Base-by-base conservation (phyloP, 1,140 invertebrate species). In the Nymphalis io region DNA sequence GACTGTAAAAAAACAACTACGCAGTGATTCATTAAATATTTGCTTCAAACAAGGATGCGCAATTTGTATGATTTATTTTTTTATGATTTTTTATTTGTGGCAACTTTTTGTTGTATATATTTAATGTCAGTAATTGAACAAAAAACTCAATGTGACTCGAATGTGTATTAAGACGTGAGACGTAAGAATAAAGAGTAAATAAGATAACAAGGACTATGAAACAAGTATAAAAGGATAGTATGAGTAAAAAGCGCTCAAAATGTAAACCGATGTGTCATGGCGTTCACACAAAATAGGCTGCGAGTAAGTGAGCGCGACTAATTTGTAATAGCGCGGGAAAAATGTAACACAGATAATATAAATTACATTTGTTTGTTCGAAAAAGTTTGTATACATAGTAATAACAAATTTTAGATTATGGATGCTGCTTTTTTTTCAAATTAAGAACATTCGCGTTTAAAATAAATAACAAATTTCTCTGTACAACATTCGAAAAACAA, bases 301-400 rank as follows among this genome's bases (percentile, higher is more conserved):
- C 51, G 51, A 55, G 48, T 53, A 86, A 84, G 79, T 83, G 82
- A 83, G 82, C 84, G 84, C 48, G 71, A 63, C 81, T 72, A 84
- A 87, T 84, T 70, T 51, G 75, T 87, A 84, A 83, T 87, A 48
- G 74, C 75, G 73, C 70, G 77, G 81, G 81, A 81, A 81, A 72
- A 65, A 60, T 63, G 44, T 68, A 62, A 10, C 59, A 66, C 55
- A 62, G 67, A 71, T 69, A 71, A 66, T 59, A 66, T 53, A 21
- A 21, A 53, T 55, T 55, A 55, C 51, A 21, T 63, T 5, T 51
- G 46, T 18, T 51, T n/a, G 15, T 6, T 21, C 16, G 18, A 46
- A 46, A 16, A n/a, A 46, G 44, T 2, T 46, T n/a, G 44, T 46
- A 46, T n/a, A 16, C 13, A 15, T 46, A 46, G 55, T 33, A 58